These are phyloP conservation scores for Bathynomus jamesi DNA, from an alignment of 1,140 invertebrate species.

Conservation along the genomic window DNA sequence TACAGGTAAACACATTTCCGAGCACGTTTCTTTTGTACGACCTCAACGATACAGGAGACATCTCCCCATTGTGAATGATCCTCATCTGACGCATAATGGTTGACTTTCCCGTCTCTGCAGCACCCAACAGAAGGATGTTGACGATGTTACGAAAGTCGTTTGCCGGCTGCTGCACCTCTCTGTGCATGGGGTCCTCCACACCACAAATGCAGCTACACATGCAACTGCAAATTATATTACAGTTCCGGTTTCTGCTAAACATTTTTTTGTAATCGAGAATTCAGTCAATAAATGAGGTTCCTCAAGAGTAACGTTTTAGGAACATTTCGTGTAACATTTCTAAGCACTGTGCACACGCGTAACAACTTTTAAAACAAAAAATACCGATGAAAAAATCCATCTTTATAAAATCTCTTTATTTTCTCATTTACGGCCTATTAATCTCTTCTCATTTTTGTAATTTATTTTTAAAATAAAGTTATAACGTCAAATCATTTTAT, in stretches of 20 bases:
- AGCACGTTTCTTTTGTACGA: constrained; percentile 35
- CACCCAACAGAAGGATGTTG: constrained; percentile 40
- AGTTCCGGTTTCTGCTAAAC: neutral
- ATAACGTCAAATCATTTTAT: too few species aligned
- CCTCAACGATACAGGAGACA: constrained; percentile 29
- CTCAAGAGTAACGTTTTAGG: too few species aligned
- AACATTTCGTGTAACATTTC: too few species aligned
- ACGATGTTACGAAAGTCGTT: constrained; percentile 10
- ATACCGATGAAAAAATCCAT: too few species aligned
- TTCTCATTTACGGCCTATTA: too few species aligned
- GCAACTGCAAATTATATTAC: neutral
- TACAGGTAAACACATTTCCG: constrained; percentile 29
- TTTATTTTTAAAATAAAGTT: too few species aligned
- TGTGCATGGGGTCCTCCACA: neutral
- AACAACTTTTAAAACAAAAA: too few species aligned
- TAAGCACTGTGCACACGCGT: too few species aligned
- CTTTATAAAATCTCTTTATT: too few species aligned
- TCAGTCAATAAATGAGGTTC: too few species aligned
- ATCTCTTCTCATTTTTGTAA: too few species aligned
- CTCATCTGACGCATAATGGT: constrained; percentile 79
- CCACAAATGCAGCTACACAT: neutral
- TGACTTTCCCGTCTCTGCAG: constrained; percentile 56
- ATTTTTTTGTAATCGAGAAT: too few species aligned
- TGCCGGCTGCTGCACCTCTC: neutral
- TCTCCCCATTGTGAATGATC: constrained; percentile 61